Conservation (phyloP, 2,888 invertebrate genomes). For the Lepidocyrtinus sp. region DNA sequence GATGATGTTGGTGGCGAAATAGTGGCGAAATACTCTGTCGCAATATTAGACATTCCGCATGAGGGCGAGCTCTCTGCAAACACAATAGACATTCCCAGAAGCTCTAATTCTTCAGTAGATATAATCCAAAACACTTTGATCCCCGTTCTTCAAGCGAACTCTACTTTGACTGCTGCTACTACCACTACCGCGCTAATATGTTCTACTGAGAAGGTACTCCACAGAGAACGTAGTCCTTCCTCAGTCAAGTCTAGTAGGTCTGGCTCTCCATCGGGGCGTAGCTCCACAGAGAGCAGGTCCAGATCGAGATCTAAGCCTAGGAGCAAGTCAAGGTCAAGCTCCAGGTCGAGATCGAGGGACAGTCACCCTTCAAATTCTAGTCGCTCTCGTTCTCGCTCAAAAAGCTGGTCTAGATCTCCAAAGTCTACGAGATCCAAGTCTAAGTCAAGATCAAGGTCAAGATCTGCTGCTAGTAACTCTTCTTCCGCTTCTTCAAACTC, state of each 20-base stretch:
- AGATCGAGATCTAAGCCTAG: slow-evolving; percentile 41
- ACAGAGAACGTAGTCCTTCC: slow-evolving; percentile 49
- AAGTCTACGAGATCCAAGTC: too few species aligned
- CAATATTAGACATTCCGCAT: slow-evolving; percentile 63
- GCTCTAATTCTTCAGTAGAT: slow-evolving; percentile 51
- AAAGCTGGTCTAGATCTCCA: slow-evolving; percentile 47
- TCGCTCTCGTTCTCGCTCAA: slow-evolving; percentile 60
- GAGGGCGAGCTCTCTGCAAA: slow-evolving; percentile 52
- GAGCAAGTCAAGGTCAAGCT: slow-evolving; percentile 29
- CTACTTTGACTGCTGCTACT: slow-evolving; percentile 28
- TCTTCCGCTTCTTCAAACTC: slow-evolving; percentile 22
- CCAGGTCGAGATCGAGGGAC: slow-evolving; percentile 62
- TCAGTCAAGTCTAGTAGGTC: slow-evolving; percentile 54
- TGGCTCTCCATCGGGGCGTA: slow-evolving; percentile 31
- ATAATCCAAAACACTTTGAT: slow-evolving; percentile 59
- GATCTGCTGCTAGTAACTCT: slow-evolving; percentile 50
- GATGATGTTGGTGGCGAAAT: slow-evolving; percentile 50
- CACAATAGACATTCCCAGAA: slow-evolving; percentile 38
- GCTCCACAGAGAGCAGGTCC: slow-evolving; percentile 24
- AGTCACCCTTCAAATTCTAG: slow-evolving; percentile 57
- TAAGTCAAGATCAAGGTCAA: slow-evolving; percentile 60
- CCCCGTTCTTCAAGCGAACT: slow-evolving; percentile 57
- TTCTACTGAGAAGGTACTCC: not conserved
- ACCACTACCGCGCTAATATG: slow-evolving; percentile 32
- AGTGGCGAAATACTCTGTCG: slow-evolving; percentile 65